Evolutionary conservation across 2,888 invertebrate species (phyloP), one percentile per base, ranked within the genome.

Genomic region (Neoscelio sp.): DNA sequence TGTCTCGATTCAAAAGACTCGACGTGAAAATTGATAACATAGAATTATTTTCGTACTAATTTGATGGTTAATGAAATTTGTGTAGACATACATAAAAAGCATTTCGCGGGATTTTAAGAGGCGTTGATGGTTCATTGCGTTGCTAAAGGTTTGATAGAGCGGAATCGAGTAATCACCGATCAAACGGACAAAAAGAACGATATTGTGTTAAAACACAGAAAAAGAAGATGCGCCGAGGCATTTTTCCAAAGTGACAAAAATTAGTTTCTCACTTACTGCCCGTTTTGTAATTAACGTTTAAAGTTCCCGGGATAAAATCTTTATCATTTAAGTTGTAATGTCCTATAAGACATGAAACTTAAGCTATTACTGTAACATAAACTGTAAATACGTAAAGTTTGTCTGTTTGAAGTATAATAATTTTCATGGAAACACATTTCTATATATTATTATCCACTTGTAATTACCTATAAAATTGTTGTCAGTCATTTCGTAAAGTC

Each of bases 81-180:
- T 64, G 33, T 65, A 65, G 38, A 60, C 28, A 12, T 12, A 52
- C 8, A 35, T 30, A 68, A 58, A 54, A 68, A 52, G 20, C 13
- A 17, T 18, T 7, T 20, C 20, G 44, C 42, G 33, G 23, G 18
- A 20, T 65, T 67, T 67, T 35, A 67, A 67, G 38, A 50, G 50
- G 20, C 44, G 23, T 30, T 33, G 54, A 54, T 28, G 74, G 50
- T 52, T 67, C 40, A 23, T 12, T 75, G 58, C 48, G 52, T 44
- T 33, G 40, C 26, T 44, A 8, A 68, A 60, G 60, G 46, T 30
- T 67, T 67, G 68, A 75, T 75, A 68, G 67, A 75, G 60, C 54
- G 35, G 60, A 75, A 75, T 52, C 60, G 42, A 75, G 60, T 75
- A 67, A 75, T 75, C 52, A 44, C 46, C 35, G 44, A 67, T 67